A percentile compares a stretch with the other conserved stretches of the same genome.
Conservation (phyloP, 2,113 vertebrate genomes). For the Willisornis vidua region DNA sequence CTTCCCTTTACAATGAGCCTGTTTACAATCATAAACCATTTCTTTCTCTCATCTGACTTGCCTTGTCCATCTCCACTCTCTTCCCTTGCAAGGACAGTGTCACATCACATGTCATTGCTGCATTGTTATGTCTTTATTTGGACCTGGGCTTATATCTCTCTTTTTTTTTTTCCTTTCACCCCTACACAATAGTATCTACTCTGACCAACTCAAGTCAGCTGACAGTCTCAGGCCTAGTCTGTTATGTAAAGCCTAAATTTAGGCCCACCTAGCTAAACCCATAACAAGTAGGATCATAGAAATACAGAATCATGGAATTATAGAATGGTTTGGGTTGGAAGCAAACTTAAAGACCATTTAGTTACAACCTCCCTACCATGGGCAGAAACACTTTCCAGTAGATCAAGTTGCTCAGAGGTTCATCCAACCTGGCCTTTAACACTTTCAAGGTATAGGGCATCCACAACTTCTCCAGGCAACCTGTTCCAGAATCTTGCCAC, state of each 20-base stretch:
- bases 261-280: too few relatives aligned
- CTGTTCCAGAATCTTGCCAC: neutral
- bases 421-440: neutral
- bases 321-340: neutral
- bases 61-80: neutral
- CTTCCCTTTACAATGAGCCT: neutral
- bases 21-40: neutral
- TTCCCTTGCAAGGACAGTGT: neutral
- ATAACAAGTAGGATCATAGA: neutral
- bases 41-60: conserved; percentile 27
- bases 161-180: neutral
- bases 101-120: neutral
- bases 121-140: neutral
- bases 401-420: neutral
- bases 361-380: neutral
- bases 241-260: too few relatives aligned
- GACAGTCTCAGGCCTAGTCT: too few relatives aligned
- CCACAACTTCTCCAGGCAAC: neutral
- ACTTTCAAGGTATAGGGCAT: neutral
- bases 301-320: neutral
- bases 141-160: neutral
- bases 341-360: neutral
- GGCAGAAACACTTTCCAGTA: neutral
- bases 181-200: neutral
- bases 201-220: too few relatives aligned